These are phyloP conservation scores for Aphodius granarius DNA, from an alignment of 2,888 invertebrate genomes.

Conservation along the genomic window DNA sequence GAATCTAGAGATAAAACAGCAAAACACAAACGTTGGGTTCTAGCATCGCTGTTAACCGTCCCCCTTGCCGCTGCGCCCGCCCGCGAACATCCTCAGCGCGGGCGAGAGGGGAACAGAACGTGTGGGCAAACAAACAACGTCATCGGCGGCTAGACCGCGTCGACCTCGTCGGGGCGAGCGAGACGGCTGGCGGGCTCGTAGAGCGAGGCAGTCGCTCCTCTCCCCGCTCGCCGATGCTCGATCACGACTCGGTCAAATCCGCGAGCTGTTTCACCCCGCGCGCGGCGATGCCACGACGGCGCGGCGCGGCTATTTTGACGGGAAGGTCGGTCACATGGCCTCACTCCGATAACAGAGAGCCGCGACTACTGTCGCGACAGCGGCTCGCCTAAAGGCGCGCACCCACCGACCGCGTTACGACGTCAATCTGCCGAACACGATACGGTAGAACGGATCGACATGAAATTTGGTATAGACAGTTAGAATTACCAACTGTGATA, in stretches of 20 bases:
- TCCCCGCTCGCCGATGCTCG: conserved; percentile 7
- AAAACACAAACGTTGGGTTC: not conserved
- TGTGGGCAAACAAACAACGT: not conserved
- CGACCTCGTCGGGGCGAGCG: not conserved
- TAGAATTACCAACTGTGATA: too few species aligned
- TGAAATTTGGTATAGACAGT: too few species aligned
- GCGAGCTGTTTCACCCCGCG: not conserved
- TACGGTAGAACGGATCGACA: too few species aligned
- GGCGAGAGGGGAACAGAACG: not conserved
- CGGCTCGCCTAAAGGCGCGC: not conserved
- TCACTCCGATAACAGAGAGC: conserved; percentile 28
- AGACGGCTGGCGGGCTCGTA: not conserved
- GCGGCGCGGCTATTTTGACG: conserved; percentile 76
- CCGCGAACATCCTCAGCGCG: not conserved
- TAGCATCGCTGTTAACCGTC: not conserved
- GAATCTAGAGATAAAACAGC: too few species aligned
- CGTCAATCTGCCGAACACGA: too few species aligned
- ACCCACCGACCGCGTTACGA: not conserved
- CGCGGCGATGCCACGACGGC: conserved; percentile 35
- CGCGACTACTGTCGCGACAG: conserved; percentile 37
- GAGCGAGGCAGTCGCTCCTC: not conserved
- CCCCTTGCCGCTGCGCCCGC: not conserved
- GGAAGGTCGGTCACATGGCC: conserved; percentile 82
- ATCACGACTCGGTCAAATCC: not conserved
- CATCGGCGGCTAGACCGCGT: not conserved